Evolutionary conservation across 2,113 vertebrate species (phyloP), one percentile per base, ranked within the genome.

Genomic region (Sinocyclocheilus anophthalmus): DNA sequence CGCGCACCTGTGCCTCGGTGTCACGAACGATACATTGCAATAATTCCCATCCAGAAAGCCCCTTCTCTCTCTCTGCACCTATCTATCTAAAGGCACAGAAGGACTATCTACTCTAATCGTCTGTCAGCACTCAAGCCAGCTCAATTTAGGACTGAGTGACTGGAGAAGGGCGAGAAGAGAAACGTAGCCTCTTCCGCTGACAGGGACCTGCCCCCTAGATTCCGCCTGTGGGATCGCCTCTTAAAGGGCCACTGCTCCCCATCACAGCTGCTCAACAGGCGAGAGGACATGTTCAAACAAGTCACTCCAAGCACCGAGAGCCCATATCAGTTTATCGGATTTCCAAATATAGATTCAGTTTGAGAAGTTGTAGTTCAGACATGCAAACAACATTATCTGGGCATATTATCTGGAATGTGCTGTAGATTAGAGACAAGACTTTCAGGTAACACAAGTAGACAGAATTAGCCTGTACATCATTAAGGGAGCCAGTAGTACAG

Each of bases 151-250:
- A 94, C 88, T 92, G 95, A 53, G 65, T 80, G 73, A 70, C 42
- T 45, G 13, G 42, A 79, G 93, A 93, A 95, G 92, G 92, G 94
- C 94, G 94, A 81, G 90, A 88, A 93, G 91, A 76, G 91, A 87
- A 93, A 89, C 93, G 92, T 94, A 96, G 95, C 94, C 95, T 95
- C 95, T 87, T 90, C 79, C 86, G 93, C 76, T 92, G 81, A 76
- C 84, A 69, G 85, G 88, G 90, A 87, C 94, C 96, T 94, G 93
- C 96, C 96, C 96, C 93, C 93, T 93, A 92, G 77, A 91, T 90
- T 85, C 87, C 88, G 87, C 70, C 88, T 84, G 87, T 79, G 91
- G 93, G 85, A 92, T 94, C 94, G 94, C 94, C 95, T 94, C 94
- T 95, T 96, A 96, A 95, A 96, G 95, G 93, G 93, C 93, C 93